Evolutionary conservation across 1,140 invertebrate genomes (phyloP).

Genomic region (Caenorhabditis remanei): DNA sequence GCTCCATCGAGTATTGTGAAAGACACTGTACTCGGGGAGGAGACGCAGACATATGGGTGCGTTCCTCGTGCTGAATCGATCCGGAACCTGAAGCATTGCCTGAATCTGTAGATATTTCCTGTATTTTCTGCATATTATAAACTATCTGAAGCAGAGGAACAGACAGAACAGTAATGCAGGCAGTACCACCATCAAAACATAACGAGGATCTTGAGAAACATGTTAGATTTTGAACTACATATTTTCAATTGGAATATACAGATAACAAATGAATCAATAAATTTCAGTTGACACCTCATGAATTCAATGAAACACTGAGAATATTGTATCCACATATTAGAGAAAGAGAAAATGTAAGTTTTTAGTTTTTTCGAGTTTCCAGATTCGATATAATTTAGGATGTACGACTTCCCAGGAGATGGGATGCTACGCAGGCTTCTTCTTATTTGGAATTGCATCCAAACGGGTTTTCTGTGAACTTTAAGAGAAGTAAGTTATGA

Average conservation of each 20-base stretch:
- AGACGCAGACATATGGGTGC: conserved; percentile 6
- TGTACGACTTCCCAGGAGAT: conserved; percentile 67
- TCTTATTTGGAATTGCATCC: not conserved
- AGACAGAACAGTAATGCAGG: no score
- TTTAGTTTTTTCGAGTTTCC: not conserved
- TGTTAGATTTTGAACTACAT: not conserved
- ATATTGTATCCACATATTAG: not conserved
- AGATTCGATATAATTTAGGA: conserved; percentile 27
- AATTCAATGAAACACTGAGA: not conserved
- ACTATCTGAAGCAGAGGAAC: not conserved
- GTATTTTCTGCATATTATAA: conserved; percentile 4
- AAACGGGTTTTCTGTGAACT: conserved; percentile 32
- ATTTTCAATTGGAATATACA: not conserved
- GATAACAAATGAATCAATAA: not conserved
- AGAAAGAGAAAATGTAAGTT: not conserved
- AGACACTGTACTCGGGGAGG: not conserved
- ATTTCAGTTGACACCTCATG: not conserved
- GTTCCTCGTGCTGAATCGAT: conserved; percentile 44
- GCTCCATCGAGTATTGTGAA: not conserved
- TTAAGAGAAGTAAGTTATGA: conserved; percentile 56
- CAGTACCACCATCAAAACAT: not conserved
- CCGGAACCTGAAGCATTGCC: not conserved
- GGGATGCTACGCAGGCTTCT: conserved; percentile 67
- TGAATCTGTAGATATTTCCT: not conserved
- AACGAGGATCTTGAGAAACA: not conserved